Percentiles rank a stretch among this genome's conserved stretches.
Evolutionary conservation across 2,888 invertebrate species (phyloP).

Genomic region (Cephus spinipes): DNA sequence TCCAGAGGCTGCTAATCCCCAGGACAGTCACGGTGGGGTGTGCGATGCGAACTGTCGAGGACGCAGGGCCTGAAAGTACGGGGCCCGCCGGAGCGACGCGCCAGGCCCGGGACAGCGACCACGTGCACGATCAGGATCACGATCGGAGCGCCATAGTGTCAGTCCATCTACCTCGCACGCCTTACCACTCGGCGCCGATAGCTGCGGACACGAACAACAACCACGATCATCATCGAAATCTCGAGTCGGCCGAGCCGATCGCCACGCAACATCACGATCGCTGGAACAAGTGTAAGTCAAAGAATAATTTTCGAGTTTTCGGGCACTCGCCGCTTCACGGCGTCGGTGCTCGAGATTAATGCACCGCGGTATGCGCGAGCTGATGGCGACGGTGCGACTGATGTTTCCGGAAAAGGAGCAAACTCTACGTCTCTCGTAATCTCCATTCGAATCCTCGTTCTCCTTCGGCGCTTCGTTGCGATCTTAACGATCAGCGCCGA

Average conservation of each 20-base stretch:
- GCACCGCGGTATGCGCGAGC: too few relatives aligned
- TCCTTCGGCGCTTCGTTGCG: background rate
- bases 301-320: too few relatives aligned
- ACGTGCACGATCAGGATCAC: background rate
- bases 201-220: conserved; percentile 62
- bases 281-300: conserved; percentile 63
- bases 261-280: conserved; percentile 51
- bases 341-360: too few relatives aligned
- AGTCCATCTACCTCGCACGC: conserved; percentile 15
- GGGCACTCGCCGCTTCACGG: too few relatives aligned
- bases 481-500: background rate
- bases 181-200: conserved; percentile 22
- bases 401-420: too few relatives aligned
- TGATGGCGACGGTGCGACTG: background rate
- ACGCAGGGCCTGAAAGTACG: conserved; percentile 37
- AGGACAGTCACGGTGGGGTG: conserved; percentile 7
- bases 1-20: too few relatives aligned
- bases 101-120: conserved; percentile 22
- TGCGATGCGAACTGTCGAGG: conserved; percentile 59
- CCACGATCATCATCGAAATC: conserved; percentile 61
- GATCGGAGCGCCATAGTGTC: background rate
- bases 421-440: too few relatives aligned
- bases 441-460: too few relatives aligned
- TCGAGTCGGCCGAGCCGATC: conserved; percentile 47
- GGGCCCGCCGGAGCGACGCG: conserved; percentile 27